Base-by-base conservation (phyloP, 2,888 invertebrate genomes). In the Diloba caeruleocephala region DNA sequence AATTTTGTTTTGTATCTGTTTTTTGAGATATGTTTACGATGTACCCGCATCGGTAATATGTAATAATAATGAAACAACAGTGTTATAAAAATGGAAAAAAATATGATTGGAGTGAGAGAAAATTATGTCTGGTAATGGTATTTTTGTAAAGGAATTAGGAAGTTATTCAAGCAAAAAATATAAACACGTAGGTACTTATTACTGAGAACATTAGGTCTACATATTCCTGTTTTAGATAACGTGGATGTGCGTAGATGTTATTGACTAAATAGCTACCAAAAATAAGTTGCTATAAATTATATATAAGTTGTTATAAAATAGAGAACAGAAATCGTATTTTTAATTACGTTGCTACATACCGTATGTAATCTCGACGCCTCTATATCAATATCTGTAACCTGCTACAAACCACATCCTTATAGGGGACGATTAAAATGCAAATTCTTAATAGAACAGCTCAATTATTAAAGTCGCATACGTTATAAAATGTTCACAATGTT, bases 21-120 rank as follows among this genome's bases (percentile, higher is more conserved):
- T 61, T 61, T 42, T 38, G 17, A 55, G 14, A 38, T 46, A 38
- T 34, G 41, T 61, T 61, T 61, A 61, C 51, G 61, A 61, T 31
- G 45, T 51, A 57, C 57, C 57, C 51, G 51, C 34, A 45, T n/a
- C n/a, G n/a, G n/a, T 61, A 50, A 50, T 56, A 49, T 29, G 25
- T 49, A 23, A 19, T 50, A 21, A 28, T 41, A 37, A 41, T 26
- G 17, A 28, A 26, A 23, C n/a, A 25, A 12, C 13, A 26, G 10
- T 26, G 45, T 39, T 23, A 43, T 34, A 38, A 15, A 19, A n/a
- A 31, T 14, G 9, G 10, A n/a, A 36, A 25, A 17, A 36, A 7
- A 34, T 43, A 46, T 37, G n/a, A n/a, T n/a, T 8, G 15, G 7
- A 23, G 13, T 10, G 8, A 10, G 1, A 10, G n/a, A 14, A 26